Base-by-base conservation (phyloP, 2,888 invertebrate genomes). In the Volucella zonaria region DNA sequence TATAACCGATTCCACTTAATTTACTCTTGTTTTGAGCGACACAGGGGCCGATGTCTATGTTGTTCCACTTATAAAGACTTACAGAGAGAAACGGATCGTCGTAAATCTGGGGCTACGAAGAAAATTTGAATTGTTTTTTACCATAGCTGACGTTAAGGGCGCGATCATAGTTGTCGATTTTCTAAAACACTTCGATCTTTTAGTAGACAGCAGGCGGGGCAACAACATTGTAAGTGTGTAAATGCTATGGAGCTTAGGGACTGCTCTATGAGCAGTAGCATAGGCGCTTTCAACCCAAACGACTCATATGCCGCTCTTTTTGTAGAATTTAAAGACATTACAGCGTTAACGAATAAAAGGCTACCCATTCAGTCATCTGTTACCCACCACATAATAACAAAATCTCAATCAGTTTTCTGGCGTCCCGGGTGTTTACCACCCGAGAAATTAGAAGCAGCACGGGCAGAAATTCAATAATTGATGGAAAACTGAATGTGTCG, bases 101-200 rank as follows among this genome's bases (percentile, higher is more conserved):
- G 18, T 18, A 18, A 18, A 18, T 18, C 18, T 1, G 18, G 1
- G 18, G 18, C 18, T 18, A 1, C 18, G 1, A 18, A 18, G 18
- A 18, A 45, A 45, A 45, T 45, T 45, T 45, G 45, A 45, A 45
- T 45, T 3, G 45, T 8, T n/a, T n/a, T 4, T 45, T 8, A 2
- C 45, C 4, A 45, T 45, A 45, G 45, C 45, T 10, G 45, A 45
- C 45, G 45, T 45, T 6, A 45, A 12, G 9, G 3, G 45, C 0
- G 11, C 45, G 45, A 45, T 45, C 10, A 45, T 45, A 12, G 45
- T 3, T n/a, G 45, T 45, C 3, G 45, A 45, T n/a, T 8, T 45
- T 45, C 45, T 45, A 45, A 45, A 45, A 45, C 45, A 45, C n/a
- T 45, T 45, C 6, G 45, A 45, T 45, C 45, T 45, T 45, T 45